A percentile compares a stretch with the other conserved stretches of the same genome.
Conservation (phyloP, 1,140 invertebrate species). For the Drosophila insularis region DNA sequence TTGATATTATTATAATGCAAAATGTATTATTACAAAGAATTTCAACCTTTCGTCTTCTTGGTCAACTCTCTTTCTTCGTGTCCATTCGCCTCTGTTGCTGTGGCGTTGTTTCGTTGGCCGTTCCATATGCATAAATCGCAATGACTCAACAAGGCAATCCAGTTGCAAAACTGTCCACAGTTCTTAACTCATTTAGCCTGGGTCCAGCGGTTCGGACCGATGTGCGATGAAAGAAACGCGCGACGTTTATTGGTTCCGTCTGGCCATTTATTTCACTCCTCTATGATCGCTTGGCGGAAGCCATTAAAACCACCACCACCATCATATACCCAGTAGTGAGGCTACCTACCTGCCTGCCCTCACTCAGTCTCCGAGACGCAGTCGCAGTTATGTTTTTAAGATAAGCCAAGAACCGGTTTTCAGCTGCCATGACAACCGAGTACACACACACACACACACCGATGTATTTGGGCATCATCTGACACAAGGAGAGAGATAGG, state of each 20-base stretch:
- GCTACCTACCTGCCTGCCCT: slow-evolving; percentile 34
- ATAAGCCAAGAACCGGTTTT: slow-evolving; percentile 66
- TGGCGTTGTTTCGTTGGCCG: neutral
- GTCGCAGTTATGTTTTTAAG: slow-evolving; percentile 48
- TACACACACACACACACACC: slow-evolving; percentile 40
- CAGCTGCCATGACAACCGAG: slow-evolving; percentile 70
- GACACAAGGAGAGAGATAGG: neutral
- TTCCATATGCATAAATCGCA: slow-evolving; percentile 56
- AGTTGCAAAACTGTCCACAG: slow-evolving; percentile 72
- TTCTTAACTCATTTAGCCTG: slow-evolving; percentile 75
- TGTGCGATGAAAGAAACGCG: slow-evolving; percentile 70
- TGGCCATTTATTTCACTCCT: slow-evolving; percentile 82
- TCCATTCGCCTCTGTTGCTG: neutral
- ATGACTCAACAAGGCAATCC: slow-evolving; percentile 48
- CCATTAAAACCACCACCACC: slow-evolving; percentile 81
- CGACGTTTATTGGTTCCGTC: slow-evolving; percentile 82
- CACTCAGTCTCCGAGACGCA: slow-evolving; percentile 52
- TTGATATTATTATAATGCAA: slow-evolving; percentile 75
- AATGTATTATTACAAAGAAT: slow-evolving; percentile 73
- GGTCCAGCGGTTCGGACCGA: slow-evolving; percentile 11
- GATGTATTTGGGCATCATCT: slow-evolving; percentile 27
- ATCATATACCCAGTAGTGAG: slow-evolving; percentile 18
- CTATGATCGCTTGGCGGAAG: slow-evolving; percentile 82
- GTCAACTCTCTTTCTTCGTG: neutral
- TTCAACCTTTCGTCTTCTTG: slow-evolving; percentile 26